These are phyloP conservation scores for Gymnosoma rotundatum DNA, from an alignment of 2,888 invertebrate genomes.

Conservation along the genomic window DNA sequence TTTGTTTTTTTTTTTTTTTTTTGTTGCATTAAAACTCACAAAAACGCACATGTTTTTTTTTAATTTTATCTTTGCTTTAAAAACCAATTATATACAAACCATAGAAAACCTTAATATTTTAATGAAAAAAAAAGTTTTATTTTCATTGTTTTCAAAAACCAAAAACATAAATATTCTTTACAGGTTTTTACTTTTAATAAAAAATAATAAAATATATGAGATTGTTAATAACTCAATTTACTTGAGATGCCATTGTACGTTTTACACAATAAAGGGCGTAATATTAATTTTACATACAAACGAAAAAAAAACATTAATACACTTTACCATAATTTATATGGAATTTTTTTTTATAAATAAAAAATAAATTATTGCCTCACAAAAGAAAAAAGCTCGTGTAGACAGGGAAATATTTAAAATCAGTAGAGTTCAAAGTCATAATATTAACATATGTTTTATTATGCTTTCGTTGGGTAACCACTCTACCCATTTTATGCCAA, in stretches of 20 bases:
- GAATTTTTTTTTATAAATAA: slow-evolving; percentile 17
- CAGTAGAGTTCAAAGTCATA: slow-evolving; percentile 59
- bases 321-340: slow-evolving; percentile 76
- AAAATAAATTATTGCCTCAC: slow-evolving; percentile 57
- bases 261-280: slow-evolving; percentile 21
- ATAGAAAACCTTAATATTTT: too few relatives aligned
- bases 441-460: slow-evolving; percentile 64
- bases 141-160: too few relatives aligned
- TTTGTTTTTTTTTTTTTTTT: too few relatives aligned
- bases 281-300: slow-evolving; percentile 32
- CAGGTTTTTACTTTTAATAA: slow-evolving; percentile 38
- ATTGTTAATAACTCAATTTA: slow-evolving; percentile 66
- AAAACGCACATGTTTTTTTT: too few relatives aligned
- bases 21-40: too few relatives aligned
- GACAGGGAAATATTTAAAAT: slow-evolving; percentile 38
- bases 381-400: not conserved
- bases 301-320: slow-evolving; percentile 76
- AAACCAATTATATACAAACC: too few relatives aligned
- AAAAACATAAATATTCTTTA: slow-evolving; percentile 35
- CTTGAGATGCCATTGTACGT: slow-evolving; percentile 34
- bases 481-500: not conserved
- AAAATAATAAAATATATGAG: slow-evolving; percentile 33
- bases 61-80: too few relatives aligned
- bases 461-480: slow-evolving; percentile 19
- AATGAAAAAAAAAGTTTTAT: too few relatives aligned